Conservation (phyloP, 2,113 vertebrate species). For the Lamprologus lemairii region DNA sequence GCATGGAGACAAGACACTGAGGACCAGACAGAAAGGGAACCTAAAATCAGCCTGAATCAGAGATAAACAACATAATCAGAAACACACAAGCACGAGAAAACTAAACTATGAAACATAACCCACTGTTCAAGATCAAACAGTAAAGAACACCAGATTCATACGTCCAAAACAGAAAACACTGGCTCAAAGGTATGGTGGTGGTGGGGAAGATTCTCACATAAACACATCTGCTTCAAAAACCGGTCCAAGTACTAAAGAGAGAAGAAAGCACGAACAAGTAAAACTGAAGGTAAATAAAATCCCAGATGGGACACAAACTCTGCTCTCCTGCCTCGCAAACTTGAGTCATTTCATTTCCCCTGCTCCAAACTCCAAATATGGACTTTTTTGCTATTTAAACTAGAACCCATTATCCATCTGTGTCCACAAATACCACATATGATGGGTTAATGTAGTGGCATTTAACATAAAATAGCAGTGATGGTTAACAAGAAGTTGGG, state of each 20-base stretch:
- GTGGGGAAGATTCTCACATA: neutral
- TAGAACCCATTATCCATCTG: rapidly evolving
- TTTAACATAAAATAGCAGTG: neutral
- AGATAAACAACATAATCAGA: neutral
- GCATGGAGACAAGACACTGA: neutral
- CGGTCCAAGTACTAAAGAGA: neutral
- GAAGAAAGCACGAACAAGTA: neutral
- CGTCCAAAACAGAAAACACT: neutral
- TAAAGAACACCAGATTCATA: rapidly evolving
- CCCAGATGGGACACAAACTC: neutral
- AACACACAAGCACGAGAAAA: neutral
- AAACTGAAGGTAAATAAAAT: neutral
- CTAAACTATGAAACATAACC: neutral
- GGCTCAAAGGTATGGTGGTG: neutral
- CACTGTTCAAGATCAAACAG: neutral
- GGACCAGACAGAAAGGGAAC: neutral
- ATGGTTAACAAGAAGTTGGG: neutral
- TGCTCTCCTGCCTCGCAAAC: neutral
- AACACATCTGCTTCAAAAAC: neutral
- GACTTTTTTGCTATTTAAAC: neutral
- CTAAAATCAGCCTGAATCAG: neutral
- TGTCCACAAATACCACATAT: neutral
- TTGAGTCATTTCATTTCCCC: neutral
- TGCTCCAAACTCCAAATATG: neutral
- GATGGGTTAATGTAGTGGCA: neutral